phyloP scores from a whole-genome alignment of 2,888 invertebrate genomes.

The Ptilodon capucinus region DNA sequence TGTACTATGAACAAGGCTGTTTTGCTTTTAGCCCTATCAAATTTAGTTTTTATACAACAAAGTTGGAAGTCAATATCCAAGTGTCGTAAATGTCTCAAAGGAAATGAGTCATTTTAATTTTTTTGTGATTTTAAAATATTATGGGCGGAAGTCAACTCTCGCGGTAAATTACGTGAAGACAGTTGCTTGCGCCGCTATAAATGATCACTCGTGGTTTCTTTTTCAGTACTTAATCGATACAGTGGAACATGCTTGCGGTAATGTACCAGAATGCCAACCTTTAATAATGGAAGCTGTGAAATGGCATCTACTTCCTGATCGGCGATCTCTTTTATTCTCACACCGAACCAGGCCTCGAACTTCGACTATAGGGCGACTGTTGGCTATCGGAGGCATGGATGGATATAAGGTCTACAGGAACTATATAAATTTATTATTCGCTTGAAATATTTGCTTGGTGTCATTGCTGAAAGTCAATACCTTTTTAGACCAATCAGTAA shows the following conservation, averaged over 20 bases:
- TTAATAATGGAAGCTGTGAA: constrained; percentile 97
- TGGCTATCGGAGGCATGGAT: constrained; percentile 97
- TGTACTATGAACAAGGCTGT: too few species aligned
- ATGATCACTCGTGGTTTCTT: too few species aligned
- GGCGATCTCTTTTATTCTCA: constrained; percentile 89
- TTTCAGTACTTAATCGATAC: constrained; percentile 92
- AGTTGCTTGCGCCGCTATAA: too few species aligned
- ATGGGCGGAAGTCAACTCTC: too few species aligned
- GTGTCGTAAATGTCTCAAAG: too few species aligned
- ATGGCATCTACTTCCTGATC: constrained; percentile 95
- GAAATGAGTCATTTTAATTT: too few species aligned
- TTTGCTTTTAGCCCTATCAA: too few species aligned
- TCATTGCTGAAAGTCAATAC: neutral
- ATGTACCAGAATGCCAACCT: constrained; percentile 89
- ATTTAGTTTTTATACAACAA: too few species aligned
- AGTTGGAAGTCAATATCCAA: too few species aligned
- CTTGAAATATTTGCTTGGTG: neutral
- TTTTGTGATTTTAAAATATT: too few species aligned
- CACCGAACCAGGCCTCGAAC: constrained; percentile 94
- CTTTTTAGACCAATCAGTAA: neutral
- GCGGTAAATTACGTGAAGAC: too few species aligned
- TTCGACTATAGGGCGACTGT: constrained; percentile 93
- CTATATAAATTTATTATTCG: neutral
- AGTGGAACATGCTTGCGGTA: constrained; percentile 87
- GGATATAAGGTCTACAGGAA: constrained; percentile 86